phyloP scores from a whole-genome alignment of 2,797 vertebrate species.

The Parauchenoglanis ngamensis region DNA sequence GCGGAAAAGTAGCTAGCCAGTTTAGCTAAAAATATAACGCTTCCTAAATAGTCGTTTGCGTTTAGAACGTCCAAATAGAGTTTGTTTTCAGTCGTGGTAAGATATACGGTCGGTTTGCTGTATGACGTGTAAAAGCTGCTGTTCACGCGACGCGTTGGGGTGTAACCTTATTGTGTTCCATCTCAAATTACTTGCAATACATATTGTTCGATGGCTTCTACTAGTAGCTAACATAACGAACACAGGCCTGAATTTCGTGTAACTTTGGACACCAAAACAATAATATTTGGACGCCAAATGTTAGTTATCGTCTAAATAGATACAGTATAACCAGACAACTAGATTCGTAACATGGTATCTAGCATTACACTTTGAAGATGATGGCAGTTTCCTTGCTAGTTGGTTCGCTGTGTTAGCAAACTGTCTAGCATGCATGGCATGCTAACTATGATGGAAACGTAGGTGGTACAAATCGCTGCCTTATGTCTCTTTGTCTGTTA shows the following conservation, averaged over 20 bases:
- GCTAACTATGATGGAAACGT: not conserved
- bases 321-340: not conserved
- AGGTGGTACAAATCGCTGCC: not conserved
- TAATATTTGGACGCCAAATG: not conserved
- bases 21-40: not conserved
- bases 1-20: not conserved
- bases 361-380: not conserved
- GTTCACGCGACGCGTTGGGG: not conserved
- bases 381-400: not conserved
- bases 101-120: no score
- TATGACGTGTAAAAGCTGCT: not conserved
- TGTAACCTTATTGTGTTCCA: not conserved
- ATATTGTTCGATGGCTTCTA: not conserved
- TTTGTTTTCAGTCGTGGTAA: no score
- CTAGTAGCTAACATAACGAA: no score
- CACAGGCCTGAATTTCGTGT: not conserved
- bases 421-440: no score
- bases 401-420: not conserved
- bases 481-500: not conserved
- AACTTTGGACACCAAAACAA: not conserved
- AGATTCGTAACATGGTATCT: not conserved
- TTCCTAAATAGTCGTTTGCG: no score
- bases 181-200: not conserved
- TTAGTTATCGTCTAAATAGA: not conserved
- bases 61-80: no score